phyloP scores from a whole-genome alignment of 2,113 vertebrate genomes.

The Hemiprocne comata region DNA sequence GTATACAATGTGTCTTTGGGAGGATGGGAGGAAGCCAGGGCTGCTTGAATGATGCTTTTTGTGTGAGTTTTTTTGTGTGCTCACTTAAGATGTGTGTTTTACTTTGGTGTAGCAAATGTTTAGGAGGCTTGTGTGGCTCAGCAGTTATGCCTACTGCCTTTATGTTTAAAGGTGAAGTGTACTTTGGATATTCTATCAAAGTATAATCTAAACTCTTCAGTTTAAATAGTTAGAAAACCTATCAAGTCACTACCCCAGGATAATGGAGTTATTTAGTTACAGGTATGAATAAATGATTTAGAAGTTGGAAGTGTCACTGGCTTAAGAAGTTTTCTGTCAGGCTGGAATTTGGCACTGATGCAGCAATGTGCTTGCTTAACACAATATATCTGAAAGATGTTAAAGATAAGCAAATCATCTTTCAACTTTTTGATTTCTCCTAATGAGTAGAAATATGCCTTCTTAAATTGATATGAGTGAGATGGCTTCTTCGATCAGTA shows the following conservation, averaged over 20 bases:
- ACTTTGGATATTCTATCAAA: not conserved
- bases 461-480: rapidly evolving
- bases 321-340: not conserved
- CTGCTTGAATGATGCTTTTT: not conserved
- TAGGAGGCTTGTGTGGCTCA: not conserved
- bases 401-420: rapidly evolving
- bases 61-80: rapidly evolving
- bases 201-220: rapidly evolving
- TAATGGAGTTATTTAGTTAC: not conserved
- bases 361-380: not conserved
- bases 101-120: not conserved
- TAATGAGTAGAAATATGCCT: not conserved
- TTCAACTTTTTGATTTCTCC: not conserved
- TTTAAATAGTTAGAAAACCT: not conserved
- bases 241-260: not conserved
- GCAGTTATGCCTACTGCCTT: not conserved
- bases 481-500: not conserved
- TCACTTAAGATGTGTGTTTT: rapidly evolving
- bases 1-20: not conserved
- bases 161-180: not conserved
- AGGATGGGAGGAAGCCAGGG: not conserved
- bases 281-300: not conserved
- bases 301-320: not conserved
- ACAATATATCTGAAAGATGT: no score
- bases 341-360: not conserved